phyloP scores from a whole-genome alignment of 2,797 vertebrate species.

The Acanthis flammea region DNA sequence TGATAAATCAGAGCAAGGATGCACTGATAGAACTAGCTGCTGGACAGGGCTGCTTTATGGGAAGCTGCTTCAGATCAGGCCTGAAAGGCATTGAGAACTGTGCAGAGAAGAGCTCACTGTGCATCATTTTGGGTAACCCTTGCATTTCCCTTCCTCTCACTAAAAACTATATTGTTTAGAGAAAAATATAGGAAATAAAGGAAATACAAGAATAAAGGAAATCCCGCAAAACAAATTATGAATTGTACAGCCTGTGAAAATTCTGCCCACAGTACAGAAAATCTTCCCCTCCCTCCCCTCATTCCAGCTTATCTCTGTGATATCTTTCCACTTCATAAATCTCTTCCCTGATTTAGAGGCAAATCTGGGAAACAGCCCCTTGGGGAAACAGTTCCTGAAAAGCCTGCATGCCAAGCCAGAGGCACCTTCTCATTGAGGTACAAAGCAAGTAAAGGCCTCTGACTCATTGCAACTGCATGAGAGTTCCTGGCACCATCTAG shows the following conservation, averaged over 20 bases:
- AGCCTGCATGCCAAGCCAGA: conserved; percentile 36
- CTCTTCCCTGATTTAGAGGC: conserved; percentile 37
- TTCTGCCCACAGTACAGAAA: not conserved
- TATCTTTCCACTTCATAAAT: conserved; percentile 57
- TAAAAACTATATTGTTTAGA: not conserved
- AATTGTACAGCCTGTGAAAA: not conserved
- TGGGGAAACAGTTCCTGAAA: conserved; percentile 57
- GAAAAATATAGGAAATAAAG: not conserved
- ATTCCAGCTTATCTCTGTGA: not conserved
- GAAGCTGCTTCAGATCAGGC: not conserved
- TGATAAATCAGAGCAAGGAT: not conserved
- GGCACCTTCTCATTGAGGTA: conserved; percentile 41
- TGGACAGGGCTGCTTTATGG: not conserved
- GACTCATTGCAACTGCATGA: conserved; percentile 4
- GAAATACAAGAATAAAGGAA: not conserved
- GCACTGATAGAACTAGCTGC: not conserved
- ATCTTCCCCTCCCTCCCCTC: not conserved
- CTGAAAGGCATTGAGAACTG: not conserved
- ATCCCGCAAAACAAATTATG: not conserved
- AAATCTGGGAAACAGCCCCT: conserved; percentile 56
- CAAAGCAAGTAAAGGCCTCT: conserved; percentile 10
- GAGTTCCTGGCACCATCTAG: conserved; percentile 75
- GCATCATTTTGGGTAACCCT: not conserved
- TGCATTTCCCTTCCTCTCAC: not conserved
- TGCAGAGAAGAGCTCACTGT: not conserved